A percentile compares a stretch with the other conserved stretches of the same genome.
These are phyloP conservation scores for Yponomeuta cagnagella DNA, from an alignment of 2,888 invertebrate genomes.

Conservation along the genomic window DNA sequence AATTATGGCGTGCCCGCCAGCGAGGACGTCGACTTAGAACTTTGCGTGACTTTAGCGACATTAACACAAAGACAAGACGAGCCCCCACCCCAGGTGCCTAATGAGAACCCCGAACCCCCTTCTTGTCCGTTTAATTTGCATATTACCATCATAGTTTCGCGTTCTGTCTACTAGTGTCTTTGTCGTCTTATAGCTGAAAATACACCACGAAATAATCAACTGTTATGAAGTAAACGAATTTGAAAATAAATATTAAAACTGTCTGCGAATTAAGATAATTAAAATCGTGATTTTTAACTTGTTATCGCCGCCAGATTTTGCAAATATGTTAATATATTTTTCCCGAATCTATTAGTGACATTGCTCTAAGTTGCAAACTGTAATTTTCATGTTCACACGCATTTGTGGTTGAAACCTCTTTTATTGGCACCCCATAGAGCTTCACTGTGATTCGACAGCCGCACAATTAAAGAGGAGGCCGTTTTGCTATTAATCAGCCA, in stretches of 20 bases:
- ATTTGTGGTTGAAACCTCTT: neutral
- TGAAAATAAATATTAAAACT: too few species aligned
- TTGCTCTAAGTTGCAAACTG: neutral
- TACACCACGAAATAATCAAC: neutral
- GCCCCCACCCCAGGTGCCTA: constrained; percentile 47
- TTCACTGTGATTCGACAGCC: neutral
- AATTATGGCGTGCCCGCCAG: neutral
- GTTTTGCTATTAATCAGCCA: constrained; percentile 18
- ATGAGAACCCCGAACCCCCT: constrained; percentile 55
- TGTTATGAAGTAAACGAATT: too few species aligned
- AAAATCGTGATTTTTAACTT: too few species aligned
- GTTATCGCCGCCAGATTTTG: too few species aligned
- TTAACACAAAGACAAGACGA: constrained; percentile 30
- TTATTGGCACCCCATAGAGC: neutral
- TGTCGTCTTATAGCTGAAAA: constrained; percentile 26
- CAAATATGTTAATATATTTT: too few species aligned
- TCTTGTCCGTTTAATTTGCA: constrained; percentile 61
- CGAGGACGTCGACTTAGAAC: neutral
- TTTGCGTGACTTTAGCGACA: constrained; percentile 6
- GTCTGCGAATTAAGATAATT: too few species aligned
- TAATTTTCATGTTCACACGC: neutral
- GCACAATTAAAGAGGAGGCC: neutral
- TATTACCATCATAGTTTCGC: constrained; percentile 52
- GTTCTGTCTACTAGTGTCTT: constrained; percentile 30
- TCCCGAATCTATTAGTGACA: too few species aligned